These are phyloP conservation scores for Margaritifera margaritifera DNA, from an alignment of 2,888 invertebrate species.

Conservation along the genomic window DNA sequence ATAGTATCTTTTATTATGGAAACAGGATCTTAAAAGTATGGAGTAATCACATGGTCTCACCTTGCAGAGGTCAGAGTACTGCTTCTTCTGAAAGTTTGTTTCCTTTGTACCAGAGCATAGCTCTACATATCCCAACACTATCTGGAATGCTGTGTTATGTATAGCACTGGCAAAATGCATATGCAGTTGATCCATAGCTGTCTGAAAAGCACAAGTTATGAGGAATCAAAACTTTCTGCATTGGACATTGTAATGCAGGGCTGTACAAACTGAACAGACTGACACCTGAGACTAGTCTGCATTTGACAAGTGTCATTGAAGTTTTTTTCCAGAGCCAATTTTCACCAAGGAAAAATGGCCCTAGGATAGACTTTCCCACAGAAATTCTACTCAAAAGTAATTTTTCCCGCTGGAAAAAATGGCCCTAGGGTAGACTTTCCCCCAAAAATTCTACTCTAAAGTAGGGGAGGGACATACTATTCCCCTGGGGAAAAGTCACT, in stretches of 20 bases:
- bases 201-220: constrained; percentile 74
- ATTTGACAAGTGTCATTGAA: not conserved
- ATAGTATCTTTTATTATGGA: too few relatives aligned
- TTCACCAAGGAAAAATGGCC: not conserved
- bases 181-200: constrained; percentile 94
- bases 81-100: constrained; percentile 77
- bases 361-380: not conserved
- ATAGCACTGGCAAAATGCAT: constrained; percentile 96
- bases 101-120: constrained; percentile 57
- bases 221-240: not conserved
- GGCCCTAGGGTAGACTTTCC: not conserved
- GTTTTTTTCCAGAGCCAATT: too few relatives aligned
- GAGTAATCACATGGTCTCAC: constrained; percentile 34
- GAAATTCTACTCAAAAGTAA: too few relatives aligned
- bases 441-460: too few relatives aligned
- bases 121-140: constrained; percentile 73
- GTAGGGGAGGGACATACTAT: too few relatives aligned
- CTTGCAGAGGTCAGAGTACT: constrained; percentile 87
- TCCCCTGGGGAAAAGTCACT: too few relatives aligned
- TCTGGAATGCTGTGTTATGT: constrained; percentile 75
- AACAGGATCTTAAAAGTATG: too few relatives aligned
- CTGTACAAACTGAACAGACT: not conserved
- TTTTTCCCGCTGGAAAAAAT: too few relatives aligned
- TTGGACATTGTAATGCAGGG: not conserved
- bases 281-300: too few relatives aligned